phyloP scores from a whole-genome alignment of 2,113 vertebrate species.

The Cynoglossus semilaevis region DNA sequence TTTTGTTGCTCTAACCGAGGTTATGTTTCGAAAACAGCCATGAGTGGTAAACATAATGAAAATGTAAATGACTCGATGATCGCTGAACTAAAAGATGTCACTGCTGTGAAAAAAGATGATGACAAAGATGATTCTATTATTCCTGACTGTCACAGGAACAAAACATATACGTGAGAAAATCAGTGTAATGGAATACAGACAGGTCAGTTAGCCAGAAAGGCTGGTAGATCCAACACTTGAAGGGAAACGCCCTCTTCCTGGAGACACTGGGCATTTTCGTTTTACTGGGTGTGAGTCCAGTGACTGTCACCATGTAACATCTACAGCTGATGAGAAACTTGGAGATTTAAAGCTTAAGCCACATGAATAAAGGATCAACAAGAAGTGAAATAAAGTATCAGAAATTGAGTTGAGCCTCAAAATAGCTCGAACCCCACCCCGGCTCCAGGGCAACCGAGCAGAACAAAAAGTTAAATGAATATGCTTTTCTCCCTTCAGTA shows the following conservation, averaged over 20 bases:
- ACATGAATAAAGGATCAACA: constrained; percentile 6
- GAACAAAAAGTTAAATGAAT: constrained; percentile 43
- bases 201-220: constrained; percentile 25
- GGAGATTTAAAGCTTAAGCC: constrained; percentile 5
- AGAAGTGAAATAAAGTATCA: background rate
- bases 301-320: constrained; percentile 4
- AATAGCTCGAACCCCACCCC: constrained; percentile 26
- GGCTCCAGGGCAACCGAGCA: constrained; percentile 41
- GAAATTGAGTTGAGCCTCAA: constrained; percentile 16
- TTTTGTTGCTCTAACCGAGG: constrained; percentile 41
- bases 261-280: constrained; percentile 13
- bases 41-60: constrained; percentile 42
- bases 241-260: constrained; percentile 28
- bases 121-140: constrained; percentile 28
- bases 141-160: constrained; percentile 43
- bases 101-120: constrained; percentile 46
- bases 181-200: constrained; percentile 43
- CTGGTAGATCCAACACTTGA: constrained; percentile 48
- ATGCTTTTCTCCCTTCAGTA: constrained; percentile 23
- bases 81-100: constrained; percentile 33
- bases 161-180: constrained; percentile 39
- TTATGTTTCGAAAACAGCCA: constrained; percentile 21
- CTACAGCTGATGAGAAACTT: constrained; percentile 2
- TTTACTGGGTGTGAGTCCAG: constrained; percentile 14
- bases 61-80: constrained; percentile 32